Conservation (phyloP, 2,888 invertebrate genomes). For the Ashinkailepas kermadecensis region DNA sequence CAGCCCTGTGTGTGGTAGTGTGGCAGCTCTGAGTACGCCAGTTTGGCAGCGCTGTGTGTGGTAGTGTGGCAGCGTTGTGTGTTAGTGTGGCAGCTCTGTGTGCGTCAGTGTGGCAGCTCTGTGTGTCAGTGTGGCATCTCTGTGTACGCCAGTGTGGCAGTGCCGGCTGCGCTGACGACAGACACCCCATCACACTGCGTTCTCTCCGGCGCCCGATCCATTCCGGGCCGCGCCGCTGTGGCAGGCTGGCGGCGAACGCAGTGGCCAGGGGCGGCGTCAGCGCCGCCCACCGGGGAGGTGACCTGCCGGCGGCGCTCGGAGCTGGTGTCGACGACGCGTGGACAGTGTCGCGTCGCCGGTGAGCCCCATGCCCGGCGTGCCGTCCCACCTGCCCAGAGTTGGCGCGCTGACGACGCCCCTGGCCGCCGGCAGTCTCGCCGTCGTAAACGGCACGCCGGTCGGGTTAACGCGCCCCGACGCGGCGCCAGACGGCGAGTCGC, state of each 20-base stretch:
- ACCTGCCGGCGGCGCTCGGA: neutral
- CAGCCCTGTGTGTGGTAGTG: no score
- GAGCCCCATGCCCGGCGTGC: neutral
- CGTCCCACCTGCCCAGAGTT: neutral
- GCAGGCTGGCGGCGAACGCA: neutral
- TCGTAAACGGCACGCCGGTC: neutral
- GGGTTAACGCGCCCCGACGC: slow-evolving; percentile 4
- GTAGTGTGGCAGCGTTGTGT: no score
- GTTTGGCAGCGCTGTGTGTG: no score
- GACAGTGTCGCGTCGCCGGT: neutral
- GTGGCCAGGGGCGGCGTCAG: neutral
- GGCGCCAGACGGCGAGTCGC: slow-evolving; percentile 12
- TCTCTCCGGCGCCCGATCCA: no score
- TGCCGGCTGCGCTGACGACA: no score
- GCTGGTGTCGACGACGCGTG: neutral
- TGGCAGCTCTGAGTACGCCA: no score
- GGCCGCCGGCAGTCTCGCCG: neutral
- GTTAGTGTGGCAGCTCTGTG: no score
- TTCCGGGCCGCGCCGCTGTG: no score
- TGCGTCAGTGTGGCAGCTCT: no score
- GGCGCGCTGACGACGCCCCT: neutral
- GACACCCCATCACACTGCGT: no score
- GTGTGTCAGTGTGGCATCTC: no score
- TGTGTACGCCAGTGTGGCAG: no score
- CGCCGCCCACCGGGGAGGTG: neutral